Base-by-base conservation (phyloP, 1,140 invertebrate genomes). In the Cotesia chilonis region DNA sequence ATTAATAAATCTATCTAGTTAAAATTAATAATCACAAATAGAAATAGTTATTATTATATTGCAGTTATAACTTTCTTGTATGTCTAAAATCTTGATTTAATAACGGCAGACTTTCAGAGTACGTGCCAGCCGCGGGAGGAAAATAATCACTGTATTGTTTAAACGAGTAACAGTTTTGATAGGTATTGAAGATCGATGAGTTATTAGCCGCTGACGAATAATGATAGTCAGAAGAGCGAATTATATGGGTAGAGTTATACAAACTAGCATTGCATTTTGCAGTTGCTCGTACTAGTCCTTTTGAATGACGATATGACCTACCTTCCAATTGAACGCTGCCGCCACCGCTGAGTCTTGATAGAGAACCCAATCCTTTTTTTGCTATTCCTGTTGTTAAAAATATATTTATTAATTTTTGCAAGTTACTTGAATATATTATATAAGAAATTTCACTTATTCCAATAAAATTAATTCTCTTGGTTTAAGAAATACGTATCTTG, bases 61-160 rank as follows among this genome's bases (percentile, higher is more conserved):
- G 41, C 6, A 47, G 41, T 47, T 10, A 47, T 47, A 47, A 47
- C 10, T 47, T 47, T 47, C 41, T 47, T 47, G 41, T 47, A 47
- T 47, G 41, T 47, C 41, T 47, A 6, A 47, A 47, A 5, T 47
- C 41, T 54, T 10, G 35, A 66, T 72, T 65, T 47, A 75, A 17
- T 7, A 75, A 55, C 52, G 74, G 74, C 36, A 71, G 59, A 70
- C 74, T 75, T 38, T 75, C 74, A 12, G 74, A 70, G 60, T 69
- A 66, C 12, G 14, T 47, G 41, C 6, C 5, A 47, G 41, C 41
- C 6, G 41, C 59, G 37, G 37, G 66, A 65, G 36, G 41, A 37
- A 14, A 14, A n/a, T n/a, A 54, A 68, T 68, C 66, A 17, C 10
- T 12, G 52, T 35, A 51, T 36, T 54, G 41, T 28, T 55, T 41